Evolutionary conservation across 2,113 vertebrate species (phyloP), one percentile per base, ranked within the genome.

Genomic region (Motacilla tschutschensis): DNA sequence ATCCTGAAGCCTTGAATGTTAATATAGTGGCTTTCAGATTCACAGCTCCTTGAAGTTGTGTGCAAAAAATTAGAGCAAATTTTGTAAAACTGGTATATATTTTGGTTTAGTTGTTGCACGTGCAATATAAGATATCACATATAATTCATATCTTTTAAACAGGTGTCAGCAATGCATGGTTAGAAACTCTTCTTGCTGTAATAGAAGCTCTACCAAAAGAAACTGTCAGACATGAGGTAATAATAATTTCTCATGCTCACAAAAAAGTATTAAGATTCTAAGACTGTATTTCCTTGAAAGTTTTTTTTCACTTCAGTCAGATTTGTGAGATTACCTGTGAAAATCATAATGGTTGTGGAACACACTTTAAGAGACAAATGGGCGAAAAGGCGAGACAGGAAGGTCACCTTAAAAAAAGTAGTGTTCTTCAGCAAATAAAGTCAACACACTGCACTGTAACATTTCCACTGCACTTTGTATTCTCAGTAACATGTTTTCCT

Each of bases 81-180:
- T 82, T 65, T 91, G 14, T 79, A 33, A 78, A 75, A 59, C 14
- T 65, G 22, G 17, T 20, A 8, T 28, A 70, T 70, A 12, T 58
- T 79, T 66, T 79, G 29, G 35, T 81, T 51, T 63, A 57, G 46
- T 22, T 3, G 6, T 14, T 79, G 4, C 9, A 46, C 40, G 36
- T 59, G 26, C 21, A 57, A 26, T 3, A 12, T 76, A 57, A 72
- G 9, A 4, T 31, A 59, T 31, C 38, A 74, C 3, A 1, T 60
- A 26, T 36, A 71, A 67, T n/a, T n/a, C 24, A 6, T 95, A 75
- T 95, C 36, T 93, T 67, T 87, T 51, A 85, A 55, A 87, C 96
- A 99, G 99, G 98, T 91, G 98, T 99, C 90, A 98, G 98, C 96
- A 98, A 97, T 17, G 98, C 98, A 31, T 99, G 99, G 99, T 93